A percentile compares a stretch with the other conserved stretches of the same genome.
These are phyloP conservation scores for Mystacornis crossleyi DNA, from an alignment of 2,113 vertebrate species.

Conservation along the genomic window DNA sequence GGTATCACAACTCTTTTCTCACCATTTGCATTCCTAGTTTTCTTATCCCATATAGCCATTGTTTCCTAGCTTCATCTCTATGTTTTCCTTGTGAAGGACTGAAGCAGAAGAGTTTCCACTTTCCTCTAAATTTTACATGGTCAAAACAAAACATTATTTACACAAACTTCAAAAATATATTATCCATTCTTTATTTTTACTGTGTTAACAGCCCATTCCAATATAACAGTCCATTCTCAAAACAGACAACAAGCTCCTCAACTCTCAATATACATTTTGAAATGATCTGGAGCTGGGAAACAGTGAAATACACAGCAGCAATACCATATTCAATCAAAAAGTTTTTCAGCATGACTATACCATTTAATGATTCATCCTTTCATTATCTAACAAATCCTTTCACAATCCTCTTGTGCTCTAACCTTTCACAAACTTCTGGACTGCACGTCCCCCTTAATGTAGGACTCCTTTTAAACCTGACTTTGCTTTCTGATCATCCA, in stretches of 20 bases:
- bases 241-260: background rate
- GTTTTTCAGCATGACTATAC: background rate
- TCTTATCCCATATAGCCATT: background rate
- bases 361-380: background rate
- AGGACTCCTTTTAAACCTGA: background rate
- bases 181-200: background rate
- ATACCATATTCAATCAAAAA: background rate
- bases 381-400: background rate
- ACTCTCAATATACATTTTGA: background rate
- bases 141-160: background rate
- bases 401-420: background rate
- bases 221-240: background rate
- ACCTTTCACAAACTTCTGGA: background rate
- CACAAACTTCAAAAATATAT: background rate
- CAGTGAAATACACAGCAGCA: background rate
- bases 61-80: background rate
- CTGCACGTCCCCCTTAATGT: background rate
- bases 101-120: background rate
- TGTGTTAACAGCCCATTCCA: background rate
- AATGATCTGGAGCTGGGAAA: background rate
- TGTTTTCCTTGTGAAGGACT: background rate
- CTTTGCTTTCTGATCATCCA: background rate
- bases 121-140: background rate
- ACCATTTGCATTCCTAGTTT: background rate
- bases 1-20: background rate